Evolutionary conservation across 2,797 vertebrate genomes (phyloP).

Genomic region (Tolypeutes matacus): DNA sequence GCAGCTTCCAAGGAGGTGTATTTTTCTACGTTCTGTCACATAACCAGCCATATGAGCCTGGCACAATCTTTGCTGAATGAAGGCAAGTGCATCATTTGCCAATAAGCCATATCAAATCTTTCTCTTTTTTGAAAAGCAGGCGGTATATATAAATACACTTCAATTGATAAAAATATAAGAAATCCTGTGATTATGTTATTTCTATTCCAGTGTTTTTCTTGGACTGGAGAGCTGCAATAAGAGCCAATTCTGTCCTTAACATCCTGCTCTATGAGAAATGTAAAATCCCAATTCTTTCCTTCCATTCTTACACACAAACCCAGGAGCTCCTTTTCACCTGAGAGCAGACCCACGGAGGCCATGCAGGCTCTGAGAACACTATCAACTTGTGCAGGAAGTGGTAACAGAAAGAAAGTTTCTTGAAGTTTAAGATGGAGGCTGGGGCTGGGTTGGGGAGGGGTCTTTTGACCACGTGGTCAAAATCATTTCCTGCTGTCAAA

Average conservation of each 20-base stretch:
- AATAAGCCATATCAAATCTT: not conserved
- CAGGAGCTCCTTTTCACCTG: not conserved
- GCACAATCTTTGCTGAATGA: constrained; percentile 28
- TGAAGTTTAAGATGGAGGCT: not conserved
- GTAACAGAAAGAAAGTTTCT: not conserved
- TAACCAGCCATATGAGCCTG: not conserved
- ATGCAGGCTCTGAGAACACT: not conserved
- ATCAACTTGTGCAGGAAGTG: not conserved
- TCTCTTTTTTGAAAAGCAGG: not conserved
- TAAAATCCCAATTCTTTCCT: not conserved
- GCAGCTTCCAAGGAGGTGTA: not conserved
- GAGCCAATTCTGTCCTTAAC: not conserved
- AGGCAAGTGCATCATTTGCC: not conserved
- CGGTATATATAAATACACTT: constrained; percentile 63
- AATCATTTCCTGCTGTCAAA: not conserved
- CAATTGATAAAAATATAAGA: constrained; percentile 61
- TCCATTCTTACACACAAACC: not conserved
- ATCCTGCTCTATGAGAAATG: not conserved
- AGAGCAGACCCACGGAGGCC: not conserved
- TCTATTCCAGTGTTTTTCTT: constrained; percentile 10
- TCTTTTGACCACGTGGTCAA: not conserved
- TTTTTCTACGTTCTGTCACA: not conserved
- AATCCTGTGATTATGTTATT: constrained; percentile 12
- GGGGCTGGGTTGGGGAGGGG: too few relatives aligned
- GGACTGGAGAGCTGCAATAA: not conserved